Base-by-base conservation (phyloP, 2,888 invertebrate species). In the Ommatoiulus sabulosus region DNA sequence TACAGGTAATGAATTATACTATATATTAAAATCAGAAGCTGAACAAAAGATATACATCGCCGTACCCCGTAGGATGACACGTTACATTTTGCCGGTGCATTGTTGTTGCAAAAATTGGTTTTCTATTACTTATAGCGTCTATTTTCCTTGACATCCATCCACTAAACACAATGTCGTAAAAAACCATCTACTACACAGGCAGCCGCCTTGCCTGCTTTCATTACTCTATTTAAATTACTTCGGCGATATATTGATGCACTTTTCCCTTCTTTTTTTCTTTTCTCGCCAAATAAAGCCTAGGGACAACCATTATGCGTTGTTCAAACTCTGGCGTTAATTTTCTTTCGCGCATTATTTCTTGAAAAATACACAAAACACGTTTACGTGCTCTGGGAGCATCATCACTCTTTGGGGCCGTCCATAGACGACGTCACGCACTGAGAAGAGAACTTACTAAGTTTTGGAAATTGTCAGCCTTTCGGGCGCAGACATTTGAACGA, bases 1-100 rank as follows among this genome's bases (percentile, higher is more conserved):
- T 80, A 80, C 80, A 80, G 80, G 80, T 80, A 80, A 80, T 80
- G 80, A 80, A 80, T 80, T 80, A 80, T 80, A 80, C 80, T 80
- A 80, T 80, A 80, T 80, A 80, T 80, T 80, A 80, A 80, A 80
- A 80, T 80, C 80, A 80, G 80, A 80, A 80, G 80, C 80, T 80
- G 80, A 80, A 80, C 80, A 80, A 80, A 80, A 80, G 80, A 80
- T 80, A 80, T 80, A 35, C 20, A 72, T 24, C 80, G 24, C 4
- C 80, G 80, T 35, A 80, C 80, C 80, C 80, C 80, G 80, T 80
- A 80, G 80, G 80, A 80, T 80, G 80, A 80, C 80, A 80, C 80
- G 80, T 80, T 80, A 80, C 80, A 80, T 80, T 80, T 80, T 80
- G 80, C 80, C 80, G 35, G 80, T 35, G 35, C 80, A 80, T 80